phyloP scores from a whole-genome alignment of 2,888 invertebrate species.

The Hypsopygia costalis region DNA sequence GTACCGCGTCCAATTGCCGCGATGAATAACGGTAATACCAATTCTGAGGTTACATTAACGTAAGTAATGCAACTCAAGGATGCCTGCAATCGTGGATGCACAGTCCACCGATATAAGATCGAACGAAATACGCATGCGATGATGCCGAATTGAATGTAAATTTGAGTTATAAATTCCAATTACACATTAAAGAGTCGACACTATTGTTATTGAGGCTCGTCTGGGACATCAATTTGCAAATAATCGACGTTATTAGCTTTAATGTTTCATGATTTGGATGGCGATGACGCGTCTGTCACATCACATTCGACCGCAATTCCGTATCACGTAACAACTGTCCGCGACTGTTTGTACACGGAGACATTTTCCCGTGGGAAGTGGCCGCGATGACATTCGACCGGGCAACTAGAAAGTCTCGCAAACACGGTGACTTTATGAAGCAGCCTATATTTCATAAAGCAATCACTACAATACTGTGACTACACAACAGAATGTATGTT shows the following conservation, averaged over 20 bases:
- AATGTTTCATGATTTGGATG: constrained; percentile 34
- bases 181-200: constrained; percentile 29
- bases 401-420: constrained; percentile 46
- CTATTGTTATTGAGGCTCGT: constrained; percentile 45
- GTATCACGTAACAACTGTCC: constrained; percentile 12
- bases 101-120: constrained; percentile 13
- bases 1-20: constrained; percentile 31
- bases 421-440: constrained; percentile 20
- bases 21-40: constrained; percentile 39
- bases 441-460: too few relatives aligned
- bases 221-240: constrained; percentile 47
- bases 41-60: constrained; percentile 34
- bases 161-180: constrained; percentile 45
- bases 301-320: constrained; percentile 19
- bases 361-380: constrained; percentile 43
- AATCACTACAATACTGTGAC: too few relatives aligned
- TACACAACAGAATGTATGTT: too few relatives aligned
- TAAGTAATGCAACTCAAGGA: constrained; percentile 48
- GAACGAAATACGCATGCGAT: constrained; percentile 27
- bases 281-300: constrained; percentile 25
- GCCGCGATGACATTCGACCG: constrained; percentile 24
- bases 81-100: constrained; percentile 21
- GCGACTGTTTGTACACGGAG: constrained; percentile 13
- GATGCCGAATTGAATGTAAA: constrained; percentile 44
- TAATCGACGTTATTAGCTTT: constrained; percentile 45